A percentile compares a stretch with the other conserved stretches of the same genome.
phyloP scores from a whole-genome alignment of 2,113 vertebrate genomes.

The Cynocephalus volans region DNA sequence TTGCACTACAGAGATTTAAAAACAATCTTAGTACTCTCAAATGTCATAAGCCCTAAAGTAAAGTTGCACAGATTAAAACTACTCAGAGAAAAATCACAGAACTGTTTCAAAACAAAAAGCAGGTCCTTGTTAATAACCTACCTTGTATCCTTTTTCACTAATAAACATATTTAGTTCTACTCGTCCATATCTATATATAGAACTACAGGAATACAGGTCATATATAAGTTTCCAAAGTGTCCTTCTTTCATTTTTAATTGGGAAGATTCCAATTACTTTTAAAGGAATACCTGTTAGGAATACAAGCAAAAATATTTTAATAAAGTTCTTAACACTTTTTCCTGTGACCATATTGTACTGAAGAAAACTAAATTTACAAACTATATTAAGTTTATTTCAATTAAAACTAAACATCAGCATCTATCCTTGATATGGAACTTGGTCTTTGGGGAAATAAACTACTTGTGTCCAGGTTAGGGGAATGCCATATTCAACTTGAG shows the following conservation, averaged over 20 bases:
- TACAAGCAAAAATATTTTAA: constrained; percentile 64
- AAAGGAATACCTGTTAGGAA: constrained; percentile 92
- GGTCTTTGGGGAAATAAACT: not conserved
- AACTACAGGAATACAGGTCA: constrained; percentile 91
- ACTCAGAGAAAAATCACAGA: constrained; percentile 18
- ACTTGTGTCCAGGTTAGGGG: not conserved
- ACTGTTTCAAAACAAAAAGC: constrained; percentile 9
- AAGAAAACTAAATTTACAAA: constrained; percentile 36
- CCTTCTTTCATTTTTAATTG: constrained; percentile 88
- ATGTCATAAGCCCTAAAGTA: not conserved
- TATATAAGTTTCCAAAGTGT: constrained; percentile 93
- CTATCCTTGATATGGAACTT: not conserved
- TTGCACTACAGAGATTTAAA: not conserved
- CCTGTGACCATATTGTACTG: constrained; percentile 23
- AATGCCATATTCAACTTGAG: not conserved
- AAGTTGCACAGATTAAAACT: not conserved
- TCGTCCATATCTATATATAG: constrained; percentile 95
- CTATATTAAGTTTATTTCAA: not conserved
- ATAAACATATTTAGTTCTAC: constrained; percentile 95
- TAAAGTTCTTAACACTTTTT: constrained; percentile 51
- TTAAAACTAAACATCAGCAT: not conserved
- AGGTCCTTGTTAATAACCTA: constrained; percentile 83
- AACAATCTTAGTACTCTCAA: constrained; percentile 16
- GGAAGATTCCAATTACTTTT: constrained; percentile 94
- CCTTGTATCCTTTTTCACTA: constrained; percentile 93